These are phyloP conservation scores for Takifugu bimaculatus DNA, from an alignment of 2,113 vertebrate genomes.

Conservation along the genomic window DNA sequence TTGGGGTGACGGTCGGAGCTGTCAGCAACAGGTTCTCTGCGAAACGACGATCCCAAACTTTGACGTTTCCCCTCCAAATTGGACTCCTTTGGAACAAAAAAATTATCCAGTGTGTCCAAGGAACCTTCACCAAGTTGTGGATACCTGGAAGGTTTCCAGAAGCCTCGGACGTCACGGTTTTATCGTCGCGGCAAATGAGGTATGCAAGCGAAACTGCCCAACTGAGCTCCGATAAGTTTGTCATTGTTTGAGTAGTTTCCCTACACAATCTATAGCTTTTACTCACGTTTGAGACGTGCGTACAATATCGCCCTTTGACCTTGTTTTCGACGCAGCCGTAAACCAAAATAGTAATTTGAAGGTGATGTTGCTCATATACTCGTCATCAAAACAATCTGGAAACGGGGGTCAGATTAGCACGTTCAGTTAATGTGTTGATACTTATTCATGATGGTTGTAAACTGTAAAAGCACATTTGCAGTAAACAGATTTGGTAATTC, in stretches of 20 bases:
- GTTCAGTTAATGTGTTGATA: conserved; percentile 10
- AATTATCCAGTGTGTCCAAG: neutral
- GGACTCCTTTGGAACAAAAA: conserved; percentile 1
- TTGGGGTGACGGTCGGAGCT: conserved; percentile 66
- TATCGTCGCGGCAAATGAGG: conserved; percentile 39
- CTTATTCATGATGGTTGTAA: neutral
- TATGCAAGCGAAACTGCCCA: conserved; percentile 51
- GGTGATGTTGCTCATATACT: conserved; percentile 20
- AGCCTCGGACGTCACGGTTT: conserved; percentile 32
- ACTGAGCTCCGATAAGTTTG: conserved; percentile 56
- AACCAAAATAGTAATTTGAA: neutral
- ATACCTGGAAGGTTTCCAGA: conserved; percentile 1
- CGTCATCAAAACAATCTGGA: conserved; percentile 6
- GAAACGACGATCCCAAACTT: conserved; percentile 12
- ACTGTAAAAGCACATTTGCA: conserved; percentile 17
- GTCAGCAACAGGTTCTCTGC: conserved; percentile 71
- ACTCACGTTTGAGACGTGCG: neutral
- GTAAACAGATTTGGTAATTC: conserved; percentile 29
- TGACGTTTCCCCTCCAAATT: neutral
- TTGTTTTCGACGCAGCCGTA: neutral
- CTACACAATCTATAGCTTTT: neutral
- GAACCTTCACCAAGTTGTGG: conserved; percentile 11
- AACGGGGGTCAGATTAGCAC: conserved; percentile 27
- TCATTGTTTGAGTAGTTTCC: conserved; percentile 5
- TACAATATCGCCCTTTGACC: neutral